These are phyloP conservation scores for Ornithorhynchus anatinus DNA, from an alignment of 2,113 vertebrate species.

Conservation along the genomic window DNA sequence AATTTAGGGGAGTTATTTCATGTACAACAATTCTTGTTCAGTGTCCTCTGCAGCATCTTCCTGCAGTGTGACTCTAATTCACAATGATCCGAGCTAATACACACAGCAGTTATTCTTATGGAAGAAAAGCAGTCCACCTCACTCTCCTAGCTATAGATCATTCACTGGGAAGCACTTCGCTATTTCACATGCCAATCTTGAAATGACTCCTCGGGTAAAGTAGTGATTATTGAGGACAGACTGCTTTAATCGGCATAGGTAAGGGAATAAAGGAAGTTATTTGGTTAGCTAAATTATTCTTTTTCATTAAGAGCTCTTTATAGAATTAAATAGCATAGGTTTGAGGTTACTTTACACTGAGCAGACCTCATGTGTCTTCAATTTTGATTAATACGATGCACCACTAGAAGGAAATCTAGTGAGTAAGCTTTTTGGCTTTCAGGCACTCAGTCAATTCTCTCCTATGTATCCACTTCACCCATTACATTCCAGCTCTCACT, in stretches of 20 bases:
- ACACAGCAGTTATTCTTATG: background rate
- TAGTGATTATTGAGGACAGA: constrained; percentile 3
- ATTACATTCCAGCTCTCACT: no score
- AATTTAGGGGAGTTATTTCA: background rate
- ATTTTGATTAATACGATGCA: constrained; percentile 31
- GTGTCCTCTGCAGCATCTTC: background rate
- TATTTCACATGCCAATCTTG: background rate
- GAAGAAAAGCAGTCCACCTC: background rate
- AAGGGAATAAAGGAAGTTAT: constrained; percentile 17
- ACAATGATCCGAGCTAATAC: background rate
- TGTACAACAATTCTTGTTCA: background rate
- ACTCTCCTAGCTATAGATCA: background rate
- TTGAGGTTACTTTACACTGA: constrained; percentile 12
- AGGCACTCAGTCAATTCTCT: no score
- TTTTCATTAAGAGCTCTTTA: constrained; percentile 43
- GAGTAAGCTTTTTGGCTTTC: no score
- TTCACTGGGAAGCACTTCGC: constrained; percentile 1
- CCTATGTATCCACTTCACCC: no score
- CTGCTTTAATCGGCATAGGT: constrained; percentile 24
- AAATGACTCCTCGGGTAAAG: background rate
- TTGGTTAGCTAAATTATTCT: constrained; percentile 41
- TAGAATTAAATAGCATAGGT: constrained; percentile 5
- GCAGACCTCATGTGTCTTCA: background rate
- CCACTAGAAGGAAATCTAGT: no score
- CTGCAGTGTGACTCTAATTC: background rate